phyloP scores from a whole-genome alignment of 2,797 vertebrate species.

The Anguilla pacifica region DNA sequence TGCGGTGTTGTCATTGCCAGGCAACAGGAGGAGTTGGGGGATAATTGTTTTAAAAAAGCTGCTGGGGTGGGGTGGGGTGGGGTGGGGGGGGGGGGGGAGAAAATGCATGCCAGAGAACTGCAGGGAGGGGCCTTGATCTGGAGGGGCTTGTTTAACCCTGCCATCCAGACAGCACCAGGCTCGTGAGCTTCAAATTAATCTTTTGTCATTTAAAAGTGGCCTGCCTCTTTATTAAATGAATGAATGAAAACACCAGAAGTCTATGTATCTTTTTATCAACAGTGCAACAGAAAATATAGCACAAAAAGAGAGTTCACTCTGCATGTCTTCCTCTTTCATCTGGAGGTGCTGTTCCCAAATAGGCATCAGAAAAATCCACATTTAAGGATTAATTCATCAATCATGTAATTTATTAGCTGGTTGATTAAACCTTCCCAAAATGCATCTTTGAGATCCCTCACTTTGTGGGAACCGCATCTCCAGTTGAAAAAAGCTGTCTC shows the following conservation, averaged over 20 bases:
- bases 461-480: conserved; percentile 21
- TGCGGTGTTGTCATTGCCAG: neutral
- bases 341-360: neutral
- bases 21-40: conserved; percentile 18
- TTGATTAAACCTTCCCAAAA: conserved; percentile 32
- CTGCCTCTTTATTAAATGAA: neutral
- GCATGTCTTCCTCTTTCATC: neutral
- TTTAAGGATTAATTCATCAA: neutral
- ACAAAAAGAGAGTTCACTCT: neutral
- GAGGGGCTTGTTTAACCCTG: conserved; percentile 38
- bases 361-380: neutral
- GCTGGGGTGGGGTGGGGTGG: neutral
- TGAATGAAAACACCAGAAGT: neutral
- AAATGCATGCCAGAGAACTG: conserved; percentile 41
- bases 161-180: conserved; percentile 31
- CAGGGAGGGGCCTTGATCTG: conserved; percentile 29
- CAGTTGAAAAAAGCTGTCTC: neutral
- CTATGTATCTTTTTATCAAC: neutral
- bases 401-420: neutral
- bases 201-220: neutral
- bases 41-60: conserved; percentile 42
- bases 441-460: conserved; percentile 37
- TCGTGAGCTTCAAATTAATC: neutral
- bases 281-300: neutral
- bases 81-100: conserved; percentile 8